These are phyloP conservation scores for Fragariocoptes setiger DNA, from an alignment of 1,140 invertebrate species.

Conservation along the genomic window DNA sequence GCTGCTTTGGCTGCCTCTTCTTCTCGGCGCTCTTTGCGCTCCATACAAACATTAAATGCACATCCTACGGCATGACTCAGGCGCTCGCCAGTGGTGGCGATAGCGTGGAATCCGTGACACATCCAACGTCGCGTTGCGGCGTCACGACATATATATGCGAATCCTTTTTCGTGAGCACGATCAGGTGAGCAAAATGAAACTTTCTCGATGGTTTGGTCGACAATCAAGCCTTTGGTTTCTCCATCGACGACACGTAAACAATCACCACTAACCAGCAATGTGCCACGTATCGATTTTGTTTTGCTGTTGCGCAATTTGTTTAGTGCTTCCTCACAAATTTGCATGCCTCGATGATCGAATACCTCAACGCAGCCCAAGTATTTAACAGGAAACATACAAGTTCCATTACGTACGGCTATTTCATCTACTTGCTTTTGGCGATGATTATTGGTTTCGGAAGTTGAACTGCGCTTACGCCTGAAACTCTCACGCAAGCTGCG, in stretches of 20 bases:
- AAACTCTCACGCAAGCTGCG: constrained; percentile 74
- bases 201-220: constrained; percentile 99
- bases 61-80: constrained; percentile 95
- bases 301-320: constrained; percentile 53
- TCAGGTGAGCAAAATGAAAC: constrained; percentile 99
- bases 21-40: constrained; percentile 83
- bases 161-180: constrained; percentile 84
- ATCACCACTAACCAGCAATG: constrained; percentile 85
- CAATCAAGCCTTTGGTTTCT: constrained; percentile 87
- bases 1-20: constrained; percentile 37
- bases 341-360: constrained; percentile 93
- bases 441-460: constrained; percentile 67
- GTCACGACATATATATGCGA: constrained; percentile 65
- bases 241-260: constrained; percentile 89
- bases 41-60: constrained; percentile 88
- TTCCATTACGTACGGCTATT: constrained; percentile 62
- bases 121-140: constrained; percentile 71
- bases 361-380: constrained; percentile 97
- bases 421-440: constrained; percentile 97
- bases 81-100: constrained; percentile 81
- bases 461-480: constrained; percentile 30
- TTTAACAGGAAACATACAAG: constrained; percentile 88
- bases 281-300: constrained; percentile 33
- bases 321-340: constrained; percentile 92
- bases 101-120: constrained; percentile 92